Percentiles rank a stretch among this genome's conserved stretches.
Evolutionary conservation across 1,140 invertebrate species (phyloP).

Genomic region (Scylla paramamosain): DNA sequence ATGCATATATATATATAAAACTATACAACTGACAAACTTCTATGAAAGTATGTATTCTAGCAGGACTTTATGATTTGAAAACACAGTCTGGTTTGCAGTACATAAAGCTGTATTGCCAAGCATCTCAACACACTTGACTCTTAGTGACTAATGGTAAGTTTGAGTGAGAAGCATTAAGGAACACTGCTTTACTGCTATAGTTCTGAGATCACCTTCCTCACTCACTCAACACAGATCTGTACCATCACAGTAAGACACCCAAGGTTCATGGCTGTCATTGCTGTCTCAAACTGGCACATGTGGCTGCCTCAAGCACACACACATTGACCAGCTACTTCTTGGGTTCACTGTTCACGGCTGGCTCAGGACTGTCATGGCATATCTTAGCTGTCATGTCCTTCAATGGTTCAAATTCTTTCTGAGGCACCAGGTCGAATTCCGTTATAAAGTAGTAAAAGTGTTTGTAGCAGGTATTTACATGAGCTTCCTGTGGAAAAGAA

Average conservation of each 20-base stretch:
- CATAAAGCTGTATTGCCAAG: not conserved
- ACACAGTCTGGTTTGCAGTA: not conserved
- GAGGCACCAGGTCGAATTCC: constrained; percentile 92
- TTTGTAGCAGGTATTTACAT: constrained; percentile 98
- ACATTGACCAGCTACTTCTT: constrained; percentile 28
- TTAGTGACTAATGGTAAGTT: not conserved
- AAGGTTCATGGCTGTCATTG: not conserved
- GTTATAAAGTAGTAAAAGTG: constrained; percentile 97
- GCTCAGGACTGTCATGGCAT: constrained; percentile 80
- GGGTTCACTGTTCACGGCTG: not conserved
- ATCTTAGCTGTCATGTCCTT: constrained; percentile 88
- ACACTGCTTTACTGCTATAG: not conserved
- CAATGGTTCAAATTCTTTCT: constrained; percentile 94
- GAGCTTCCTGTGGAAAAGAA: constrained; percentile 86
- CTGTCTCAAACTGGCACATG: not conserved
- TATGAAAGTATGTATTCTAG: not conserved
- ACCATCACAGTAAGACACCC: not conserved
- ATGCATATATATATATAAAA: not conserved
- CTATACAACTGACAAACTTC: not conserved
- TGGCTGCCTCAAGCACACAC: too few species aligned
- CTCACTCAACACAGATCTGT: not conserved
- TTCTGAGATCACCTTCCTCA: not conserved
- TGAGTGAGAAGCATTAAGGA: not conserved
- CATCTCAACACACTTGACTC: not conserved
- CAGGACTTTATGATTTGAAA: not conserved